Evolutionary conservation across 2,888 invertebrate genomes (phyloP).

Genomic region (Tanytarsus gracilentus): DNA sequence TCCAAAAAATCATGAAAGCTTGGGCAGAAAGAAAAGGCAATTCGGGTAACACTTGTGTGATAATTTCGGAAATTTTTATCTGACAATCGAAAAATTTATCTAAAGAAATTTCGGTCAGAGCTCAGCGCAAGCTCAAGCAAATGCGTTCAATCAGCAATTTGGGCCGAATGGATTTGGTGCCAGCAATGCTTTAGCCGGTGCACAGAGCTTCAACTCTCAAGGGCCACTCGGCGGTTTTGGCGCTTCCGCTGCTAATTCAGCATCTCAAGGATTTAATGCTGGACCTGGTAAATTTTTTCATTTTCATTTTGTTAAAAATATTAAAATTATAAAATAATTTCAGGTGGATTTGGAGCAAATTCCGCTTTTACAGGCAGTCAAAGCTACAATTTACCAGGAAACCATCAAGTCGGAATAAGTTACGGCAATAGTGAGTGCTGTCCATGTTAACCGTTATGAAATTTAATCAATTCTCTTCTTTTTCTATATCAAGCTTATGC

Average conservation of each 20-base stretch:
- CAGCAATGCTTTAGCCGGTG: conserved; percentile 38
- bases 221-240: conserved; percentile 39
- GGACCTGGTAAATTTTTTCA: conserved; percentile 1
- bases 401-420: conserved; percentile 40
- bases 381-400: conserved; percentile 41
- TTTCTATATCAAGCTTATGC: no score
- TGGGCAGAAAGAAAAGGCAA: background rate
- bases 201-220: conserved; percentile 40
- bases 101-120: conserved; percentile 7
- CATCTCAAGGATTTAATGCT: conserved; percentile 33
- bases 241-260: conserved; percentile 40
- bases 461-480: no score
- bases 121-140: conserved; percentile 36
- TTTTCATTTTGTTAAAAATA: background rate
- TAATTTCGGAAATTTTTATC: no score
- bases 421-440: conserved; percentile 37
- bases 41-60: no score
- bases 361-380: conserved; percentile 41
- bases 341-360: conserved; percentile 33
- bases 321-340: background rate
- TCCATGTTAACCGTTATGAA: no score
- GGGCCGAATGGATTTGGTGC: conserved; percentile 34
- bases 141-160: conserved; percentile 34
- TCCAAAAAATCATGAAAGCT: background rate
- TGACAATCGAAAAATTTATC: background rate